Conservation (phyloP, 2,888 invertebrate genomes). For the Achlya flavicornis region DNA sequence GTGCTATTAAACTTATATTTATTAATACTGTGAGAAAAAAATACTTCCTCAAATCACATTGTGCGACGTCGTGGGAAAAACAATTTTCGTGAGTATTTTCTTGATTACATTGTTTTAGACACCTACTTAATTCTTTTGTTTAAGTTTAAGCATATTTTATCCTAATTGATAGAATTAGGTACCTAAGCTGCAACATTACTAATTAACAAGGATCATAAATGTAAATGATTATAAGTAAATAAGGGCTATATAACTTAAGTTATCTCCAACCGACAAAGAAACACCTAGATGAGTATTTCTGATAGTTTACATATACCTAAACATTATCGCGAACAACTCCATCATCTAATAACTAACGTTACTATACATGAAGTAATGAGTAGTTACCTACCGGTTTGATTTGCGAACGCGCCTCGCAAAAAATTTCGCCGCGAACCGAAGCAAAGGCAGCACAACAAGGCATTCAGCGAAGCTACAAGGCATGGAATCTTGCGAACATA, state of each 20-base stretch:
- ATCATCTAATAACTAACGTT: conserved; percentile 8
- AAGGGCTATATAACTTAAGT: background rate
- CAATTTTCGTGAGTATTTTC: conserved; percentile 59
- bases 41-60: conserved; percentile 46
- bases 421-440: conserved; percentile 75
- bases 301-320: background rate
- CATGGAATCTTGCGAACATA: conserved; percentile 73
- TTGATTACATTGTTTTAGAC: conserved; percentile 19
- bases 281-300: background rate
- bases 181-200: no score
- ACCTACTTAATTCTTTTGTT: conserved; percentile 10
- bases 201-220: no score
- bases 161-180: background rate
- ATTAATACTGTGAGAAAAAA: conserved; percentile 47
- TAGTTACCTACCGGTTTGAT: conserved; percentile 73
- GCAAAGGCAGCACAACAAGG: conserved; percentile 45
- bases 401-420: conserved; percentile 72
- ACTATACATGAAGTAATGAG: conserved; percentile 48
- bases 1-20: conserved; percentile 32
- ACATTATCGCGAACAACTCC: background rate
- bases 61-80: conserved; percentile 68
- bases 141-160: background rate
- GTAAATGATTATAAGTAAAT: background rate
- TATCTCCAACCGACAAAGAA: background rate
- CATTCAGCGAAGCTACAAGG: conserved; percentile 54